Evolutionary conservation across 1,140 invertebrate species (phyloP), one percentile per base, ranked within the genome.

Genomic region (Anthonomus grandis): DNA sequence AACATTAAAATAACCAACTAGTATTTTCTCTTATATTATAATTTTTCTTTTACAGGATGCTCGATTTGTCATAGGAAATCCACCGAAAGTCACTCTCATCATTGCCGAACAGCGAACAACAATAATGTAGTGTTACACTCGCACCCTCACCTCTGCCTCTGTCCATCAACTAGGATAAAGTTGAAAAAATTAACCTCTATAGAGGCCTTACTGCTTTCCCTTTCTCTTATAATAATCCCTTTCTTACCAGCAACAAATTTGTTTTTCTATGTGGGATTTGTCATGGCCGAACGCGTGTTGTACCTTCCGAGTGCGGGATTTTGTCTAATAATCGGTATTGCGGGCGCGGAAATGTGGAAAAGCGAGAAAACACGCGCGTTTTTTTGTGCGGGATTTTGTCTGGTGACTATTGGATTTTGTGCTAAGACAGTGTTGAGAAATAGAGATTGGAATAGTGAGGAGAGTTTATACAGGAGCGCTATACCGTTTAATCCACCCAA

Each of bases 261-360:
- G 46, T 86, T 97, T 72, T 96, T 97, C 77, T 95, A 95, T 67
- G 95, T 98, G 50, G 95, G 95, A 5, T 98, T 98, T 74, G 94
- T 97, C 19, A 90, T 98, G 6, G 95, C 95, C 25, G 95, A 98
- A 76, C 80, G 95, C 59, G 89, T 98, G 46, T 79, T 98, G 17
- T 98, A 98, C 74, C 82, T 96, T 67, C 95, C 95, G 22, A 97
- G 93, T 74, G 90, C 97, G 63, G 96, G 96, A 24, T 95, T 90
- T 74, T 97, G 93, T 75, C 80, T 98, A 60, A 77, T 97, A 34
- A 76, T 93, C 12, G 91, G 89, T 13, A 78, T 91, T 31, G 90
- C 86, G 2, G 80, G 83, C 51, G 80, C 82, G 48, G 80, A 79
- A 44, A 74, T 81, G 57, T 62, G 65, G 73, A 52, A 64, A 17